phyloP scores from a whole-genome alignment of 2,888 invertebrate species.

The Drosophila phalerata region DNA sequence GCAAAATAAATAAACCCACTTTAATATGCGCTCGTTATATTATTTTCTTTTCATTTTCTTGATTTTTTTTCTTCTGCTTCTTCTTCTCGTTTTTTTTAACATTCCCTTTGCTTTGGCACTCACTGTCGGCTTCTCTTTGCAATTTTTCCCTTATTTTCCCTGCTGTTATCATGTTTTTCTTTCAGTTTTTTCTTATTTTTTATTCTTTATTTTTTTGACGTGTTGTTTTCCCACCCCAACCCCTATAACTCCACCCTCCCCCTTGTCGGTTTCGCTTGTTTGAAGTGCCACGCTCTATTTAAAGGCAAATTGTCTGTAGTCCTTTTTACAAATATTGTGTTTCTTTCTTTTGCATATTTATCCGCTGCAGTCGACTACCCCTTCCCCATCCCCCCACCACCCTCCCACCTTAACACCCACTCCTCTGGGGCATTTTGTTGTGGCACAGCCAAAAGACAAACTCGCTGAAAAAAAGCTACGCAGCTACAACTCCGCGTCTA shows the following conservation, averaged over 20 bases:
- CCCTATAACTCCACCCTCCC: background rate
- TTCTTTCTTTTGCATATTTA: constrained; percentile 67
- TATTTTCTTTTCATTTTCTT: constrained; percentile 81
- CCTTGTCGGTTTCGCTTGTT: constrained; percentile 66
- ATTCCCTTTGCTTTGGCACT: constrained; percentile 27
- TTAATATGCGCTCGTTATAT: constrained; percentile 82
- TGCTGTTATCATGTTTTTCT: constrained; percentile 63
- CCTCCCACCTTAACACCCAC: background rate
- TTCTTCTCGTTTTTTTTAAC: constrained; percentile 10
- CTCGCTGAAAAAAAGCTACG: constrained; percentile 50
- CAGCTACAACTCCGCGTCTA: constrained; percentile 54
- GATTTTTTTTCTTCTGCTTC: constrained; percentile 56
- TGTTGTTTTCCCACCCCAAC: constrained; percentile 44
- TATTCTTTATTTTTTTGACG: constrained; percentile 50
- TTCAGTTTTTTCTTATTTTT: constrained; percentile 30
- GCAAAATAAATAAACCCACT: constrained; percentile 82
- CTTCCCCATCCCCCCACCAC: background rate
- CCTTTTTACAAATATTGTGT: constrained; percentile 78
- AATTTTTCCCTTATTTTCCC: constrained; percentile 23
- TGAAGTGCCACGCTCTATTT: constrained; percentile 82
- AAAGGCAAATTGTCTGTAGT: constrained; percentile 82
- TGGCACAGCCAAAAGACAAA: constrained; percentile 67
- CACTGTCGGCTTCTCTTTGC: constrained; percentile 26
- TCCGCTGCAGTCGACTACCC: constrained; percentile 51
- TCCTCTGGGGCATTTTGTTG: constrained; percentile 19